These are phyloP conservation scores for Myotis lucifugus DNA, from an alignment of 2,113 vertebrate species.

Conservation along the genomic window DNA sequence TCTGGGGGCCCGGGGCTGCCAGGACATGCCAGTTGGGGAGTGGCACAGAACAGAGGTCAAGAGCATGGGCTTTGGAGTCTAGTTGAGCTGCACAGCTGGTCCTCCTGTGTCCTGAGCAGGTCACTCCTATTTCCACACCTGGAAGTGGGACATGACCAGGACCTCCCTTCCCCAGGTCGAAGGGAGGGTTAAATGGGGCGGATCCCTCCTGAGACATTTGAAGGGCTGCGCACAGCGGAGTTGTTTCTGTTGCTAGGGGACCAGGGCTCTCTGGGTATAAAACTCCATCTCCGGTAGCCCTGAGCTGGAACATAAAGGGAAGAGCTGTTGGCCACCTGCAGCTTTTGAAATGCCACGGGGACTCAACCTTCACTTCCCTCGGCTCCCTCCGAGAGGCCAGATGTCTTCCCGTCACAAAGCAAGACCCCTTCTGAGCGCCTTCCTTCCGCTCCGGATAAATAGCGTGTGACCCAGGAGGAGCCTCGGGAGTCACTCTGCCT, in stretches of 20 bases:
- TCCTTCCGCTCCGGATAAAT: neutral
- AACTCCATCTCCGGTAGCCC: accelerated
- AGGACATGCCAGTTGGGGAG: neutral
- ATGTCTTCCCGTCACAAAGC: neutral
- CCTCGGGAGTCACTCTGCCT: accelerated
- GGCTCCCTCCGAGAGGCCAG: neutral
- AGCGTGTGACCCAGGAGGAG: accelerated
- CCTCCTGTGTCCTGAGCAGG: neutral
- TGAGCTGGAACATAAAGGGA: neutral
- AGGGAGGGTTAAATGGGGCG: no score
- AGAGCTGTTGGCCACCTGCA: neutral
- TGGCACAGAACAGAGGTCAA: neutral
- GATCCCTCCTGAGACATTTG: accelerated
- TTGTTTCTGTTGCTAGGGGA: neutral
- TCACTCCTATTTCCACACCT: neutral
- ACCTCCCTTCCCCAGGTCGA: no score
- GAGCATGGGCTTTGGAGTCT: neutral
- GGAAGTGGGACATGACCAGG: neutral
- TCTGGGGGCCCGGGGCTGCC: neutral
- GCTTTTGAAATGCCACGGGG: neutral
- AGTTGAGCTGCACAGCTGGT: neutral
- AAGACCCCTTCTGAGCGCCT: neutral
- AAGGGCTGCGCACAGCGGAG: accelerated
- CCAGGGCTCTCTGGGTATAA: no score
- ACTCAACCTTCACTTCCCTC: neutral